Conservation (phyloP, 1,140 invertebrate species). For the Bombus confusus region DNA sequence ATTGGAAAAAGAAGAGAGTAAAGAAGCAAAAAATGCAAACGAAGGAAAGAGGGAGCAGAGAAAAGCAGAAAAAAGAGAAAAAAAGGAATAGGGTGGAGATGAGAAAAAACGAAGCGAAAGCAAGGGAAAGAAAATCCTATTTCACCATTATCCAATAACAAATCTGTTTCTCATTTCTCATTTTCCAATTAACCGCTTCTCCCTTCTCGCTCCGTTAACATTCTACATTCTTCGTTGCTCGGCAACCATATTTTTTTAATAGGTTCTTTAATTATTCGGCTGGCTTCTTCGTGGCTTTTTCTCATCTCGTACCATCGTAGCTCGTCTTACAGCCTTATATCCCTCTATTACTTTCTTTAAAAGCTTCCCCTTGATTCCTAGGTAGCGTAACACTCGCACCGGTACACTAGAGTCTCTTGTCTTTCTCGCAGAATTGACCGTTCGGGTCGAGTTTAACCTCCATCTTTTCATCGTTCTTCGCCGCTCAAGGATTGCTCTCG, state of each 20-base stretch:
- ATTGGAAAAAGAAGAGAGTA: no score
- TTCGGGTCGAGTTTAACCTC: slow-evolving; percentile 1
- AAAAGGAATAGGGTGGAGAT: no score
- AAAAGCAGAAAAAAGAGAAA: no score
- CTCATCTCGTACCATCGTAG: not conserved
- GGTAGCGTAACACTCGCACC: not conserved
- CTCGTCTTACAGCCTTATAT: not conserved
- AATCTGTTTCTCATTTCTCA: not conserved
- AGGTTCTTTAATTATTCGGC: slow-evolving; percentile 31
- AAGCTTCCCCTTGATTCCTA: slow-evolving; percentile 2
- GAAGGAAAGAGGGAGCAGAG: no score
- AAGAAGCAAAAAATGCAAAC: no score
- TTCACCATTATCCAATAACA: not conserved
- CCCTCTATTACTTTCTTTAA: slow-evolving; percentile 9
- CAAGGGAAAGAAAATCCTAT: not conserved
- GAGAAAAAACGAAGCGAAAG: no score
- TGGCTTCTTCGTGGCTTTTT: not conserved
- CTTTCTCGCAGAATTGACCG: not conserved
- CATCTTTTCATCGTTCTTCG: not conserved
- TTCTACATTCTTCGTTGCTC: not conserved
- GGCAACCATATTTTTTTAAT: not conserved
- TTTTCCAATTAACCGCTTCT: not conserved
- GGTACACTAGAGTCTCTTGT: slow-evolving; percentile 4
- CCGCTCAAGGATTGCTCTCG: not conserved
- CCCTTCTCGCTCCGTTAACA: not conserved